phyloP scores from a whole-genome alignment of 2,797 vertebrate genomes.

The Sciurus carolinensis region DNA sequence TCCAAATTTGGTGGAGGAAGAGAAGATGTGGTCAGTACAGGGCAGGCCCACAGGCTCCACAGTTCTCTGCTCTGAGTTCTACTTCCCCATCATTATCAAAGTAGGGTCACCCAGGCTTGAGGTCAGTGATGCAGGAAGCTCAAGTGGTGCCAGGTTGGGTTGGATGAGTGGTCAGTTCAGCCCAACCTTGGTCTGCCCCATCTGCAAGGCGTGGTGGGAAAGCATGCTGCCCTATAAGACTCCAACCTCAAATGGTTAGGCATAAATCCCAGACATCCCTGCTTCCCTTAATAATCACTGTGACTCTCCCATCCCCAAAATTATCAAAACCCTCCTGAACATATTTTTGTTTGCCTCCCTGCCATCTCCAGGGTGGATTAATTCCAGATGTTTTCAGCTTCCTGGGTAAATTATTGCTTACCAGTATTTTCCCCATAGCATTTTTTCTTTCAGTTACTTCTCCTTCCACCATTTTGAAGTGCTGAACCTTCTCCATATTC shows the following conservation, averaged over 20 bases:
- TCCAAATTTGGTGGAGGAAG: neutral
- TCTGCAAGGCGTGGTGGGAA: constrained; percentile 56
- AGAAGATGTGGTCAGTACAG: neutral
- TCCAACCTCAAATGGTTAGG: constrained; percentile 62
- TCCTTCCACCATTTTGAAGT: neutral
- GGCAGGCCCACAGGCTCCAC: neutral
- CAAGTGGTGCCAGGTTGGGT: neutral
- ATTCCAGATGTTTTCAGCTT: constrained; percentile 70
- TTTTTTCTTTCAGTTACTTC: neutral
- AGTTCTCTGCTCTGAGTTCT: neutral
- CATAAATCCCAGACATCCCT: constrained; percentile 1
- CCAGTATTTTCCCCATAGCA: neutral
- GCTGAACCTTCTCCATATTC: neutral
- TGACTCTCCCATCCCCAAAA: constrained; percentile 12
- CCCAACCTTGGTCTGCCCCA: neutral
- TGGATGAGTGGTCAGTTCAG: constrained; percentile 32
- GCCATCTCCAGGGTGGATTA: constrained; percentile 31
- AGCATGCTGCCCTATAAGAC: neutral
- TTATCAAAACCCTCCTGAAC: constrained; percentile 30
- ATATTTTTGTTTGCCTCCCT: constrained; percentile 52
- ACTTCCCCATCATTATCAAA: neutral
- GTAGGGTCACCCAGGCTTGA: neutral
- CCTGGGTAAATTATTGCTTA: neutral
- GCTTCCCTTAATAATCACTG: constrained; percentile 47
- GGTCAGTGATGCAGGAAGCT: neutral